Evolutionary conservation across 2,888 invertebrate genomes (phyloP).

Genomic region (Microchrysa polita): DNA sequence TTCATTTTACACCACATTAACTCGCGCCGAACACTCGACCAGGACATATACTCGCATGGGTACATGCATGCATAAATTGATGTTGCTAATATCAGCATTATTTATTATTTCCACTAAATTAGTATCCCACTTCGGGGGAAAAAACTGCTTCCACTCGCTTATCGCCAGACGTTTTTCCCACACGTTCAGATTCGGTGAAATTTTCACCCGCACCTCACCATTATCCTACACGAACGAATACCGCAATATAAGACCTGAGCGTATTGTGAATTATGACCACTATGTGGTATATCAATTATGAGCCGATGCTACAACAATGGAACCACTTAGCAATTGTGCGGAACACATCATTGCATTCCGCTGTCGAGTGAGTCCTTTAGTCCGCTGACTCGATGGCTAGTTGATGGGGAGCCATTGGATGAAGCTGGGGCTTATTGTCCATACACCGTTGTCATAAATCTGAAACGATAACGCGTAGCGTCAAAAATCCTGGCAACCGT

Average conservation of each 20-base stretch:
- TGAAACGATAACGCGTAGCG: background rate
- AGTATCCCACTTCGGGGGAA: slow-evolving; percentile 14
- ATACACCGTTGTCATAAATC: slow-evolving; percentile 24
- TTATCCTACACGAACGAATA: background rate
- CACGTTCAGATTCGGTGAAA: background rate
- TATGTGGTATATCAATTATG: slow-evolving; percentile 27
- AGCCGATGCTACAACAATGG: slow-evolving; percentile 18
- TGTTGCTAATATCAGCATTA: slow-evolving; percentile 23
- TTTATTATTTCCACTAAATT: slow-evolving; percentile 36
- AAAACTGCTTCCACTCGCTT: slow-evolving; percentile 22
- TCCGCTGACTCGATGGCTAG: no score
- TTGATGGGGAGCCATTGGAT: background rate
- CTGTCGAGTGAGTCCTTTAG: background rate
- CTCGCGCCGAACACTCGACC: background rate
- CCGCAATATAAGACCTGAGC: background rate
- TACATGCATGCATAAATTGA: slow-evolving; percentile 18
- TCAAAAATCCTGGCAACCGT: slow-evolving; percentile 11
- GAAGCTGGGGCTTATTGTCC: background rate
- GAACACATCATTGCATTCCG: slow-evolving; percentile 38
- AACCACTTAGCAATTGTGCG: slow-evolving; percentile 41
- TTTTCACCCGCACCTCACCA: background rate
- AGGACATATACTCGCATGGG: slow-evolving; percentile 1
- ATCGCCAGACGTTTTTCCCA: slow-evolving; percentile 35
- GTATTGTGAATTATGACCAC: slow-evolving; percentile 10
- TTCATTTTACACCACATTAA: slow-evolving; percentile 30